These are phyloP conservation scores for Rhinichthys klamathensis DNA, from an alignment of 2,113 vertebrate genomes.

Conservation along the genomic window DNA sequence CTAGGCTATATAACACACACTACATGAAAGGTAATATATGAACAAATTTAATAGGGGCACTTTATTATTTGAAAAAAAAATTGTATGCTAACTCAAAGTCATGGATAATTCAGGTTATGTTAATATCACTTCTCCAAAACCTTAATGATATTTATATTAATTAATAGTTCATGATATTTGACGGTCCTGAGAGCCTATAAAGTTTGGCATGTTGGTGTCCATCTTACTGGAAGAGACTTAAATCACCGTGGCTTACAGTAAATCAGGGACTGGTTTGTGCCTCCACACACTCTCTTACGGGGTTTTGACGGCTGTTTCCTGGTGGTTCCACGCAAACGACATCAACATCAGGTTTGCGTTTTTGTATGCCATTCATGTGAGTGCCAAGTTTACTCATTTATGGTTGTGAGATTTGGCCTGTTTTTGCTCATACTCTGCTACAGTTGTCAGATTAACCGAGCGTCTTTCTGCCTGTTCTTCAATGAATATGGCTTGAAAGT, in stretches of 20 bases:
- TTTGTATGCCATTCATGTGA: background rate
- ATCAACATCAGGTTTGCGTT: background rate
- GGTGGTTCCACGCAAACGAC: background rate
- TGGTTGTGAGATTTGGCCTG: background rate
- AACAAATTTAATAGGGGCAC: too few relatives aligned
- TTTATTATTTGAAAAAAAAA: too few relatives aligned
- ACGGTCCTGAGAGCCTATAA: background rate
- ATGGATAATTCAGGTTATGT: too few relatives aligned
- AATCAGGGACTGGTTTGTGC: constrained; percentile 15
- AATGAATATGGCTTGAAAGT: background rate
- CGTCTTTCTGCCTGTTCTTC: background rate
- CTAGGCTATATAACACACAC: too few relatives aligned
- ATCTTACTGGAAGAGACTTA: constrained; percentile 3
- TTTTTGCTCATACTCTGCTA: background rate
- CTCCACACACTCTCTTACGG: background rate
- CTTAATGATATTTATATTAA: too few relatives aligned
- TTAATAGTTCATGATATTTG: too few relatives aligned
- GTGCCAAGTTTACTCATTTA: background rate
- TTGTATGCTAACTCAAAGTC: too few relatives aligned
- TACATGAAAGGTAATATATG: too few relatives aligned
- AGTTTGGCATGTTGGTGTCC: background rate
- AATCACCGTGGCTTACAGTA: background rate
- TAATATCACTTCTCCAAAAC: too few relatives aligned
- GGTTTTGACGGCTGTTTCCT: constrained; percentile 9
- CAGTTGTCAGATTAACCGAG: background rate